phyloP scores from a whole-genome alignment of 1,140 invertebrate genomes.

The Zeugodacus cucurbitae region DNA sequence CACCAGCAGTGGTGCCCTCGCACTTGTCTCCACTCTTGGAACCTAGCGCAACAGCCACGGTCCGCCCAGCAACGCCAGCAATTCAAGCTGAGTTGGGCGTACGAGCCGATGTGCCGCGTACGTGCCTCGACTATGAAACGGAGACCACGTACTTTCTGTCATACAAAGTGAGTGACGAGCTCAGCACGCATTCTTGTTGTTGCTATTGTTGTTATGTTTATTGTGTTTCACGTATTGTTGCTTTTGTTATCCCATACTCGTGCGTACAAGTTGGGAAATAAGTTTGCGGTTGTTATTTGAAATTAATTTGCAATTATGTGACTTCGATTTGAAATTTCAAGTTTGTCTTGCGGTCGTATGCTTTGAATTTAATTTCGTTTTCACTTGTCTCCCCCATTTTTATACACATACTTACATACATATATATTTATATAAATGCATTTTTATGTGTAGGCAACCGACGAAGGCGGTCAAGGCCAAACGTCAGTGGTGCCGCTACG shows the following conservation, averaged over 20 bases:
- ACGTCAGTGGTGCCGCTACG: slow-evolving; percentile 81
- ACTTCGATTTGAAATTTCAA: slow-evolving; percentile 10
- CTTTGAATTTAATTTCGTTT: slow-evolving; percentile 23
- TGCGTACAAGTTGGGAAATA: not conserved
- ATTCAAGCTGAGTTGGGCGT: not conserved
- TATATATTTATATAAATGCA: not conserved
- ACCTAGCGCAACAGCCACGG: slow-evolving; percentile 54
- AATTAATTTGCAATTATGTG: slow-evolving; percentile 30
- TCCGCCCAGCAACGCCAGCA: slow-evolving; percentile 39
- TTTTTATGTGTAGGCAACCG: slow-evolving; percentile 76
- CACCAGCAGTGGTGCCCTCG: slow-evolving; percentile 25
- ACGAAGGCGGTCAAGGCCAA: slow-evolving; percentile 83
- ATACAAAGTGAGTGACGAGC: slow-evolving; percentile 76
- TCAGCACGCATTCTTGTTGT: not conserved
- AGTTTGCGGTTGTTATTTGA: slow-evolving; percentile 5
- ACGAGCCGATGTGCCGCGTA: slow-evolving; percentile 36
- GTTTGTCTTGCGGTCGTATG: not conserved
- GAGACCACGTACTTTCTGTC: slow-evolving; percentile 85
- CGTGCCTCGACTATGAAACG: slow-evolving; percentile 89
- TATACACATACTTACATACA: not conserved
- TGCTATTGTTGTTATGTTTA: not conserved
- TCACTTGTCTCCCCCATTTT: not conserved
- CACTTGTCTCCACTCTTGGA: slow-evolving; percentile 44
- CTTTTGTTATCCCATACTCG: not conserved
- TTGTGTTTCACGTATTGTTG: not conserved